Conservation (phyloP, 2,797 vertebrate species). For the Lepus oiostolus region DNA sequence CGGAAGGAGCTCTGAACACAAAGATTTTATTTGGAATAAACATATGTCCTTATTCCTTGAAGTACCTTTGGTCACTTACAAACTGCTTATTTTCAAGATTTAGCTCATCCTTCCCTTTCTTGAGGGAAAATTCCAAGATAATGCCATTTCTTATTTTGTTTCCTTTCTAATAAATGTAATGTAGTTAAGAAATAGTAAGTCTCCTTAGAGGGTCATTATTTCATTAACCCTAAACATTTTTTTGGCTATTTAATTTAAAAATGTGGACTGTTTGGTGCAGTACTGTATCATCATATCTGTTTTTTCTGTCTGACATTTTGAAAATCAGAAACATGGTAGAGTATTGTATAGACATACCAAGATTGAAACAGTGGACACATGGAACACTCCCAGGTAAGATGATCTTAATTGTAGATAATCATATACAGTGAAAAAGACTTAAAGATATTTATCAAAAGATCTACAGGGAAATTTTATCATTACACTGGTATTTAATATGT, state of each 20-base stretch:
- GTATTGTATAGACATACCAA: background rate
- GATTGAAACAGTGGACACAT: background rate
- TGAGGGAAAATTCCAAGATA: background rate
- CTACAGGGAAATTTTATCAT: background rate
- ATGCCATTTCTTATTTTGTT: background rate
- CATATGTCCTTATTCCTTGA: background rate
- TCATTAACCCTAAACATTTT: background rate
- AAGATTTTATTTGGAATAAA: conserved; percentile 2
- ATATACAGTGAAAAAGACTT: background rate
- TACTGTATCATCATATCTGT: background rate
- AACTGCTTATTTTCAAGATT: background rate
- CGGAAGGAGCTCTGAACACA: conserved; percentile 4
- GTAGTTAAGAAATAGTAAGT: background rate
- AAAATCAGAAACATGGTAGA: background rate
- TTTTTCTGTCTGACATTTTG: background rate
- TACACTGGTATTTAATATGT: too few species aligned
- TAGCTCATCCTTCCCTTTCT: background rate
- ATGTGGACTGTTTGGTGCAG: background rate
- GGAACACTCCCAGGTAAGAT: background rate
- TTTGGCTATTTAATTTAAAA: background rate
- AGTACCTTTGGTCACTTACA: background rate
- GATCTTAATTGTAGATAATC: background rate
- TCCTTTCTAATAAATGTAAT: background rate
- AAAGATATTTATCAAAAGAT: background rate
- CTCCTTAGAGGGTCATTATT: background rate